phyloP scores from a whole-genome alignment of 2,888 invertebrate species.

The Cloeon dipterum region DNA sequence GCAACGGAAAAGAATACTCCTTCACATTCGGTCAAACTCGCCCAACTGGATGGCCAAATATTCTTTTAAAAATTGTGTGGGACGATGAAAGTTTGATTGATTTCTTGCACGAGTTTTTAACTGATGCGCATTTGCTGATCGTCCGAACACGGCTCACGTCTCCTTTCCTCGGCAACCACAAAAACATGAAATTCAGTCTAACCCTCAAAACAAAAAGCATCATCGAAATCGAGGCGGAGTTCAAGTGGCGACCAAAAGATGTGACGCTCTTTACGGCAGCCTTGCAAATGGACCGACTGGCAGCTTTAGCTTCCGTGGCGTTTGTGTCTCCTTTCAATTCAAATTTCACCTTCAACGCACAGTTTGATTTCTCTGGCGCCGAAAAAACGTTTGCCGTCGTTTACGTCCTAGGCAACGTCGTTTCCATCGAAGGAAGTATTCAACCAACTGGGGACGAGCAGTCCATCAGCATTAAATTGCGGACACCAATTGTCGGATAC shows the following conservation, averaged over 20 bases:
- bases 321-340: not conserved
- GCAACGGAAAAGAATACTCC: not conserved
- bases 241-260: constrained; percentile 1
- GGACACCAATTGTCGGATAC: not conserved
- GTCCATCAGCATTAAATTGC: not conserved
- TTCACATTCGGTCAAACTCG: not conserved
- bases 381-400: not conserved
- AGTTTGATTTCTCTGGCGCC: not conserved
- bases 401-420: not conserved
- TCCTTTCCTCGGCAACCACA: not conserved
- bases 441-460: not conserved
- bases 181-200: not conserved
- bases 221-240: not conserved
- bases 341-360: not conserved
- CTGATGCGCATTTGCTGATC: not conserved
- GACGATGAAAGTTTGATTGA: not conserved
- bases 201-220: not conserved
- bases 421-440: not conserved
- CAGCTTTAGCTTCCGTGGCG: not conserved
- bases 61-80: not conserved
- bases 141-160: not conserved
- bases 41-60: not conserved
- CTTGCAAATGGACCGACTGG: not conserved
- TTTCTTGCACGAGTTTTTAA: not conserved
- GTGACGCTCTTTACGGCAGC: not conserved